phyloP scores from a whole-genome alignment of 1,140 invertebrate species.

The Coenobita brevimanus region DNA sequence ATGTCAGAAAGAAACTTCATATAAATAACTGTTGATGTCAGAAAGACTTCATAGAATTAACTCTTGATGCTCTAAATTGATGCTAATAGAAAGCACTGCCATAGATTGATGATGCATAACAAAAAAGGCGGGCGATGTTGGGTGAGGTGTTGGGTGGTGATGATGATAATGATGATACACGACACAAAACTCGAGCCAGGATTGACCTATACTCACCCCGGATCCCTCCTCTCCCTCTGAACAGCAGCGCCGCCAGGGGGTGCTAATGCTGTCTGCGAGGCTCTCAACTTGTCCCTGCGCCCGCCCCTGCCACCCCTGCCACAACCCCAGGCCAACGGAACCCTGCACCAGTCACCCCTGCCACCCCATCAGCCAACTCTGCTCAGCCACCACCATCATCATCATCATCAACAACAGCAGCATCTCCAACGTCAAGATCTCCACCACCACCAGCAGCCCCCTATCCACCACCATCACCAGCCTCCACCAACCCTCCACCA shows the following conservation, averaged over 20 bases:
- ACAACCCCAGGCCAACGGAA: constrained; percentile 55
- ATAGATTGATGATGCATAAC: no score
- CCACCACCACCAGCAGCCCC: constrained; percentile 20
- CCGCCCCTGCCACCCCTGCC: constrained; percentile 43
- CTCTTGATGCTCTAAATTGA: no score
- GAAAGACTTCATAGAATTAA: no score
- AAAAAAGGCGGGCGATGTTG: no score
- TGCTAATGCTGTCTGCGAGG: constrained; percentile 63
- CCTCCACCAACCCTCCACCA: constrained; percentile 15
- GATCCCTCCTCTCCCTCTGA: constrained; percentile 45
- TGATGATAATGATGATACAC: neutral
- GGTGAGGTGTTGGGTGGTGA: neutral
- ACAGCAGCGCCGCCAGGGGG: constrained; percentile 56
- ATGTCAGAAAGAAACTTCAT: neutral
- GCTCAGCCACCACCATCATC: constrained; percentile 29
- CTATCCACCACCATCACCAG: constrained; percentile 15
- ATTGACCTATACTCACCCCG: constrained; percentile 52
- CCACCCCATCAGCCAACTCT: constrained; percentile 17
- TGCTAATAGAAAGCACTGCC: no score
- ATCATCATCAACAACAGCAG: constrained; percentile 47
- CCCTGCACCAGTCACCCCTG: constrained; percentile 32
- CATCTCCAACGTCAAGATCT: constrained; percentile 27
- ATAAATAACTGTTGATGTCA: constrained; percentile 35
- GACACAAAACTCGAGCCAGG: constrained; percentile 48
- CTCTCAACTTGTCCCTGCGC: constrained; percentile 64